Base-by-base conservation (phyloP, 2,797 vertebrate genomes). In the Siniperca scherzeri region DNA sequence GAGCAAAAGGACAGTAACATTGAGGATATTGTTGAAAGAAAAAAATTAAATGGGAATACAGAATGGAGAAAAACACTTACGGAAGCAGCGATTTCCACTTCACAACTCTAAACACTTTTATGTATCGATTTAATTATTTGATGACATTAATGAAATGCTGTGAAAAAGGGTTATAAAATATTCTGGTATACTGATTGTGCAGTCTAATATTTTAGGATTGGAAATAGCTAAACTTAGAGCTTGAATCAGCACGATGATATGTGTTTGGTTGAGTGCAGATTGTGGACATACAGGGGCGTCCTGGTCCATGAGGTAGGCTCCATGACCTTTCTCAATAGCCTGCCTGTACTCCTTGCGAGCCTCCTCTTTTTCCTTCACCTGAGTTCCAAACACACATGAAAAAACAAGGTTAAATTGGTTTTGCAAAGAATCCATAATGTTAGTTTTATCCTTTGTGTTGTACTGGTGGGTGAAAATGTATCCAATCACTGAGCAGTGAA, bases 291-390 rank as follows among this genome's bases (percentile, higher is more conserved):
- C 97, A 0, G 95, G 96, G 22, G 95, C 92, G n/a, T 97, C 97
- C 92, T 98, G 97, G 91, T 98, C 97, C 97, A 98, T 97, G 42
- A 98, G 92, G 79, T 98, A 98, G 10, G 97, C 97, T 19, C 97
- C 97, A 6, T 98, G 95, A 11, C 97, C 97, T 80, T 90, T 90
- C 64, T 91, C 91, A 52, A 98, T 69, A 0, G 97, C 97, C 74
- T 95, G 89, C 57, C 77, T 93, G 90, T 98, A 98, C 72, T 97
- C 95, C 55, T 52, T 94, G 46, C 93, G 96, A 52, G 97, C 97
- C 64, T 89, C 65, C 82, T 96, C 95, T 74, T 98, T 98, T 89
- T 98, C 97, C 87, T 97, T 97, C 77, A 98, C 96, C 97, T 98
- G 91, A 50, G 76, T 91, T 19, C 55, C 36, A 92, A 73, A 74